Base-by-base conservation (phyloP, 92 coral and sea anemone genomes). In the Epizoanthus rinbou region DNA sequence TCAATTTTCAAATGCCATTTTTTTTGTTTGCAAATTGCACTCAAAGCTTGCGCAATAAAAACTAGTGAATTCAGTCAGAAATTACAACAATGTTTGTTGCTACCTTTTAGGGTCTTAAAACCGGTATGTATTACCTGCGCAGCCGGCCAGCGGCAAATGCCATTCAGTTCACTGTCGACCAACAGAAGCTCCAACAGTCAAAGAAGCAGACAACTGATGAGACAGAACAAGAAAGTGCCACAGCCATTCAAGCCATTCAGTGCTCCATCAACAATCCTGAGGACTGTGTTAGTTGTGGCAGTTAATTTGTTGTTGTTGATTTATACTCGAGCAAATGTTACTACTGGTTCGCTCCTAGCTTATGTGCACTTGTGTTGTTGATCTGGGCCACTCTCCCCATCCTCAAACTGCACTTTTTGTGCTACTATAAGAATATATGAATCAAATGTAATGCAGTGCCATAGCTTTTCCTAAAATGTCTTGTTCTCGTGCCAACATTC, bases 121-220 rank as follows among this genome's bases (percentile, higher is more conserved):
- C 99, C 47, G 99, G 99, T 16, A 96, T 96, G 99, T 96, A 96
- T 82, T 96, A 96, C 87, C 92, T 96, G 33, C 94, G 99, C 4
- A 90, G 93, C 22, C 89, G 93, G 37, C 98, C 99, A 11, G 99
- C 99, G 0, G 99, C 96, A 53, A 94, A 90, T 75, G 98, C 99
- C 28, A 96, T 96, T 79, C 99, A 96, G 83, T 96, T 96, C 78
- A 96, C 99, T 0, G 98, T 96, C 3, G 99, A 96, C 74, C 98
- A 93, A 69, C 89, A 88, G 73, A 90, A 95, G 54, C 80, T 96
- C 3, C 18, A 78, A n/a, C 69, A 63, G 69, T 35, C 82, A 23
- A 75, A 88, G 73, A 92, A 90, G 87, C 47, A 85, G 9, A 14
- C 91, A 7, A 86, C 80, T 35, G 90, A 62, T 25, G 59, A 80